Base-by-base conservation (phyloP, 2,888 invertebrate genomes). In the Phortica okadai region DNA sequence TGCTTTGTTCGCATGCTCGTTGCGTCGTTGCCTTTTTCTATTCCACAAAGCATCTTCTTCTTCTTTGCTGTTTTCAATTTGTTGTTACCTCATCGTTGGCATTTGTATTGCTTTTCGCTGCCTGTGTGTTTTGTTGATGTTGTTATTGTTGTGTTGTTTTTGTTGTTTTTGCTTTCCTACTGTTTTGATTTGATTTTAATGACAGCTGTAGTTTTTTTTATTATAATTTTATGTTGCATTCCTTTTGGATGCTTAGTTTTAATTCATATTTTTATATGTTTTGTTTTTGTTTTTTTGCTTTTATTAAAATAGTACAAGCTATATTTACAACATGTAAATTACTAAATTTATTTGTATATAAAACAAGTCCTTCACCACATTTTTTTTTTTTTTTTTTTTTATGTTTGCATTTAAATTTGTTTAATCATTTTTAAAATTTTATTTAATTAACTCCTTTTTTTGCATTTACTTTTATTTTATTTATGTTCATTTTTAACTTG, bases 301-400 rank as follows among this genome's bases (percentile, higher is more conserved):
- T 42, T 42, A 54, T 76, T 76, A 41, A 77, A 62, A 72, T 79
- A 64, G 77, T 81, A 76, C 77, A 80, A 80, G 79, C 83, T 85
- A 84, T 86, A 89, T 88, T 82, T 86, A 88, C 88, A 87, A 83
- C 86, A 83, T 81, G 83, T 85, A 84, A 81, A 79, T 86, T 81
- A 80, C 87, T 84, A 84, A 69, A 45, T 50, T 50, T 72, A 62
- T 70, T 72, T 74, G 42, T 45, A 62, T 66, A 50, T 64, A 67
- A 74, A 74, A 67, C 74, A 67, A 67, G 54, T 54, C 74, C 66
- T 56, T 66, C 67, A 74, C 56, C 54, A n/a, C 6, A 44, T 58
- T 73, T 67, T 59, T 70, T 74, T 75, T 76, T 54, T 14, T 67
- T 42, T 50, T 33, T 11, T 56, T 45, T 59, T 67, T 21, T 41